phyloP scores from a whole-genome alignment of 2,113 vertebrate species.

The Chloebia gouldiae region DNA sequence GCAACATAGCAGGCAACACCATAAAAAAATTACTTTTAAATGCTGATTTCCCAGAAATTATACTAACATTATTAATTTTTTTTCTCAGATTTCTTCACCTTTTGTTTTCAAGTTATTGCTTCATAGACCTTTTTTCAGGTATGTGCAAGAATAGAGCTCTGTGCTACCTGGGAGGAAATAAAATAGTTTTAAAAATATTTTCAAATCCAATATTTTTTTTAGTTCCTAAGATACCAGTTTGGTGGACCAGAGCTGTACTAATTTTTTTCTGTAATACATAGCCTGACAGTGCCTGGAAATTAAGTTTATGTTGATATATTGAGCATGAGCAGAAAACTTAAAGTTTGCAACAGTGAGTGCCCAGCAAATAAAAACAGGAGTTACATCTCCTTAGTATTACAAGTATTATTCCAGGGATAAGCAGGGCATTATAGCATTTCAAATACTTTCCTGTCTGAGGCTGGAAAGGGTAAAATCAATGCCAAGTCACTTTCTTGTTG shows the following conservation, averaged over 20 bases:
- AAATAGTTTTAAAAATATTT: not conserved
- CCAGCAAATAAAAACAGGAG: not conserved
- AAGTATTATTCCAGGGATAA: not conserved
- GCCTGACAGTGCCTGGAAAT: not conserved
- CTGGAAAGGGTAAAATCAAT: not conserved
- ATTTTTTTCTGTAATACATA: not conserved
- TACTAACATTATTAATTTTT: not conserved
- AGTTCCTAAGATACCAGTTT: not conserved
- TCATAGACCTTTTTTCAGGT: constrained; percentile 98
- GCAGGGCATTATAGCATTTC: not conserved
- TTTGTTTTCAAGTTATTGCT: constrained; percentile 97
- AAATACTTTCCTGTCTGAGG: not conserved
- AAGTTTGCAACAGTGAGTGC: not conserved
- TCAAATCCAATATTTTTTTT: not conserved
- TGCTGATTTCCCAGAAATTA: not conserved
- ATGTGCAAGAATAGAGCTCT: not conserved
- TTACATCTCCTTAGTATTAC: not conserved
- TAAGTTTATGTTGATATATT: not conserved
- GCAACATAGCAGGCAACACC: not conserved
- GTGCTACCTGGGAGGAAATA: not conserved
- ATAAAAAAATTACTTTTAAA: not conserved
- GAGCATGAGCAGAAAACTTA: not conserved
- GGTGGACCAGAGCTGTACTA: not conserved
- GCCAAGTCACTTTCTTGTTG: not conserved
- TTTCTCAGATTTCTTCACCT: constrained; percentile 92